Evolutionary conservation across 2,888 invertebrate genomes (phyloP), one percentile per base, ranked within the genome.

Genomic region (Sphaerophoria rueppellii): DNA sequence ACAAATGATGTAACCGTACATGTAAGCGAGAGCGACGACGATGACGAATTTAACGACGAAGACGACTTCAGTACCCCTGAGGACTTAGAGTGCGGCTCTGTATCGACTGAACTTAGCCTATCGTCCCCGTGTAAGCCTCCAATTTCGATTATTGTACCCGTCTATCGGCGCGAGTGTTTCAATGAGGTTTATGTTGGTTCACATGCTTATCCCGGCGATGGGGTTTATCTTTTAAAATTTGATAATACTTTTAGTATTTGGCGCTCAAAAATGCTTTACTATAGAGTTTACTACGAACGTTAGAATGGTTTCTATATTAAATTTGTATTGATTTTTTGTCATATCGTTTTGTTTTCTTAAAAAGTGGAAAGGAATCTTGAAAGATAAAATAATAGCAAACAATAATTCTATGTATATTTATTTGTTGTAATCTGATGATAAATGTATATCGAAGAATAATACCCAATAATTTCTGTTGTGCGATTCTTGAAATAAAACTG

Each of bases 201-300:
- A 79, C 99, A 99, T 92, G 94, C 95, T 69, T 99, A 99, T 92
- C 99, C 99, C 0, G 99, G 98, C 3, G 96, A 97, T 92, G 99
- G 99, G 16, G 97, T 99, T 50, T 99, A 99, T 92, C 93, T 99
- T 90, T 94, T 99, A 54, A 99, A 99, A 93, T 99, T 99, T 92
- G 99, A 99, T 93, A 99, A 99, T 93, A 98, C 99, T 0, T 99
- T 99, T 92, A 99, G 98, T 72, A 93, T 99, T 88, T 99, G 99
- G 99, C 95, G 99, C 89, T 98, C 98, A 88, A 99, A 99, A 95
- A 98, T 98, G 58, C 94, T 99, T 72, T 99, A 99, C 92, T 99
- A 99, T 92, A 95, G 99, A 92, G 98, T 99, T 67, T 99, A 98
- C 92, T 99, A 99, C 91, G 98, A 97, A 69, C 96, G 96, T 89